phyloP scores from a whole-genome alignment of 1,140 invertebrate genomes.

The Bombus huntii region DNA sequence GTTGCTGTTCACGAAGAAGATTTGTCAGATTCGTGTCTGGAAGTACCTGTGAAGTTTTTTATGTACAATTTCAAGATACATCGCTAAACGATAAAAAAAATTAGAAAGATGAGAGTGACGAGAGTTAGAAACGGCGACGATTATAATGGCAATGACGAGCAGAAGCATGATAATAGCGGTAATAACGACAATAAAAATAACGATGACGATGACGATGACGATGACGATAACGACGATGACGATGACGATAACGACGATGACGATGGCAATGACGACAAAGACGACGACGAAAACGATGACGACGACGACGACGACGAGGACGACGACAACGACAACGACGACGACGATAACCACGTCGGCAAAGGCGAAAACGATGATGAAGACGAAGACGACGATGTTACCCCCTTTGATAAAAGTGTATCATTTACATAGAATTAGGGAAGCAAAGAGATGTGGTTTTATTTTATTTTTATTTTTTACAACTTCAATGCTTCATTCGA shows the following conservation, averaged over 20 bases:
- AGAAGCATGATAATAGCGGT: not conserved
- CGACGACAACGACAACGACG: not conserved
- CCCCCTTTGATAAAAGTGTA: not conserved
- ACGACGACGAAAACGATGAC: not conserved
- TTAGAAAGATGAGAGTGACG: too few relatives aligned
- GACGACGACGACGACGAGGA: not conserved
- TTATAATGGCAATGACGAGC: not conserved
- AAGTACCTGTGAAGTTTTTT: slow-evolving; percentile 69
- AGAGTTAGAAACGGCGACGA: not conserved
- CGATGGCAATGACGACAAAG: not conserved
- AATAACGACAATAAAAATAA: not conserved
- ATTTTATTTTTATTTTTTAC: not conserved
- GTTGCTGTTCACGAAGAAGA: slow-evolving; percentile 43
- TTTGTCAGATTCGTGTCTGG: slow-evolving; percentile 70
- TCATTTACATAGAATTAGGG: not conserved
- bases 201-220: not conserved
- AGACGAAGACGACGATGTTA: not conserved
- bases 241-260: not conserved
- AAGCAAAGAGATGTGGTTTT: not conserved
- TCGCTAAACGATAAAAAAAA: not conserved
- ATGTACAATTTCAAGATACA: not conserved
- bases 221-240: not conserved
- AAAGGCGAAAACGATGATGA: not conserved
- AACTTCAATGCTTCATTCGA: not conserved
- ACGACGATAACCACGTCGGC: not conserved